Conservation (phyloP, 2,888 invertebrate genomes). For the Cataglyphis rosenhaueri region DNA sequence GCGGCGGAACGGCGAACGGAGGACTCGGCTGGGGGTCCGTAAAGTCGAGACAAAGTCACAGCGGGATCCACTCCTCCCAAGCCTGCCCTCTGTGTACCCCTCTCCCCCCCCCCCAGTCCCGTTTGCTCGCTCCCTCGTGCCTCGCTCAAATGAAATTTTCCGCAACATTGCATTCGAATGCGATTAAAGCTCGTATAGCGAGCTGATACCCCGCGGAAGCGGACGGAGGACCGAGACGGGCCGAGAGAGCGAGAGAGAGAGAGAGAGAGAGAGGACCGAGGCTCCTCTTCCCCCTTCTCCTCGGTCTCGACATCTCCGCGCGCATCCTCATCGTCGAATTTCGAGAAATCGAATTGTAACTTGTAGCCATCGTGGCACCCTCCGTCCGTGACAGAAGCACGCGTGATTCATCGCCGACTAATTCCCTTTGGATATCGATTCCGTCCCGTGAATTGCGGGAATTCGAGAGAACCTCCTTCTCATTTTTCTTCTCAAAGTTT, state of each 20-base stretch:
- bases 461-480: slow-evolving; percentile 56
- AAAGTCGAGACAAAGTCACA: slow-evolving; percentile 83
- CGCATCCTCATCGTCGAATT: slow-evolving; percentile 65
- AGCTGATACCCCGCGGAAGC: slow-evolving; percentile 78
- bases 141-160: slow-evolving; percentile 86
- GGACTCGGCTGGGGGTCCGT: slow-evolving; percentile 74
- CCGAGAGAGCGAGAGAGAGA: slow-evolving; percentile 30
- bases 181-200: slow-evolving; percentile 85
- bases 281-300: slow-evolving; percentile 62
- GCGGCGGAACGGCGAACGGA: slow-evolving; percentile 67
- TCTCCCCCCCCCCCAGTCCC: neutral
- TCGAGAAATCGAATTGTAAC: slow-evolving; percentile 83
- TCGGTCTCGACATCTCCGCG: slow-evolving; percentile 41
- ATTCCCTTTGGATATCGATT: slow-evolving; percentile 75
- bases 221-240: slow-evolving; percentile 75
- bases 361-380: slow-evolving; percentile 74
- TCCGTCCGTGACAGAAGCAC: slow-evolving; percentile 56
- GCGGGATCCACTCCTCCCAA: slow-evolving; percentile 78
- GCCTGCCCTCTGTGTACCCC: slow-evolving; percentile 58
- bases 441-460: slow-evolving; percentile 51
- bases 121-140: slow-evolving; percentile 55
- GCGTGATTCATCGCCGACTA: slow-evolving; percentile 79
- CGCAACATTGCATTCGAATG: slow-evolving; percentile 86
- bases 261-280: neutral
- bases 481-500: neutral